Evolutionary conservation across 2,888 invertebrate genomes (phyloP).

Genomic region (Nowickia ferox): DNA sequence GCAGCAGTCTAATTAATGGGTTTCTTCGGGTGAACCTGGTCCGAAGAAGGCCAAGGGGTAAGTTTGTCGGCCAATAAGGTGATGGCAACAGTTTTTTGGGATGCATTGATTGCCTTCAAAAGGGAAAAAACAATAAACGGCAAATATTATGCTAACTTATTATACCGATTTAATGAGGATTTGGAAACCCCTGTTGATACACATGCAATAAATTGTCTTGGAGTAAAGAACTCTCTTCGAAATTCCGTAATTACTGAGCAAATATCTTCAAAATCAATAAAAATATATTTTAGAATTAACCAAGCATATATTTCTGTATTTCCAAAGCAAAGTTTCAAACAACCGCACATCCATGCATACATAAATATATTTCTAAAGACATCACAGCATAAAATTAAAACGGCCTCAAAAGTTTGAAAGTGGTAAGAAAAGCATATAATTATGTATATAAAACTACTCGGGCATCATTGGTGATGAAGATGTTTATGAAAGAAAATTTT

Average conservation of each 20-base stretch:
- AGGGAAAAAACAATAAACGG: too few relatives aligned
- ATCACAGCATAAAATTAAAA: conserved; percentile 12
- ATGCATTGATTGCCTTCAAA: too few relatives aligned
- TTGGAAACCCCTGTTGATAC: too few relatives aligned
- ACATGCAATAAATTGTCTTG: too few relatives aligned
- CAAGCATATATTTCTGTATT: background rate
- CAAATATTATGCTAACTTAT: too few relatives aligned
- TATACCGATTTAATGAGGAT: too few relatives aligned
- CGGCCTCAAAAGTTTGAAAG: conserved; percentile 19
- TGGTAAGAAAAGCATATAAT: conserved; percentile 2
- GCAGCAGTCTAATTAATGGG: too few relatives aligned
- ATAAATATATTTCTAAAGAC: background rate
- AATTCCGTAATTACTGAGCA: conserved; percentile 22
- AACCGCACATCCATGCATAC: background rate
- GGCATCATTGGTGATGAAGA: conserved; percentile 48
- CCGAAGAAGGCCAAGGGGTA: too few relatives aligned
- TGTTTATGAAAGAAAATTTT: conserved; percentile 53
- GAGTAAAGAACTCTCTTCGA: background rate
- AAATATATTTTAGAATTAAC: conserved; percentile 18
- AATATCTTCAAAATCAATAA: conserved; percentile 21
- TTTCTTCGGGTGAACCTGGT: too few relatives aligned
- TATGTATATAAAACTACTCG: conserved; percentile 12
- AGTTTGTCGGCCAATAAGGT: too few relatives aligned
- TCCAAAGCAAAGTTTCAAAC: background rate
- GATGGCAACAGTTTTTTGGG: too few relatives aligned